Percentiles rank a stretch among this genome's conserved stretches.
Conservation (phyloP, 2,888 invertebrate genomes). For the Monopis laevigella region DNA sequence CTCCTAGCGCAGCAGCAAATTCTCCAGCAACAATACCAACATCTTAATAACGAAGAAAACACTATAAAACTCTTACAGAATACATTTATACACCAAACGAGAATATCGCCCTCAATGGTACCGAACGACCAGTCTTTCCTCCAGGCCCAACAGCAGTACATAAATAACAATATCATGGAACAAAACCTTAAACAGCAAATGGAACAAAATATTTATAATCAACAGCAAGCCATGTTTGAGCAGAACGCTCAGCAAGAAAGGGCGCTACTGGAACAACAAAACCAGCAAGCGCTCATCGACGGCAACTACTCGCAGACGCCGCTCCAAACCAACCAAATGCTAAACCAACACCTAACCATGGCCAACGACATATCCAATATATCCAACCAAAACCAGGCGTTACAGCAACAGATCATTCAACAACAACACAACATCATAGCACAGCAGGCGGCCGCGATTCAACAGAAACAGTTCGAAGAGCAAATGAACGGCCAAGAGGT, state of each 20-base stretch:
- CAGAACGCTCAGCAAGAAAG: constrained; percentile 43
- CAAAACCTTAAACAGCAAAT: constrained; percentile 48
- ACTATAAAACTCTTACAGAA: constrained; percentile 69
- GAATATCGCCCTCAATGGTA: constrained; percentile 44
- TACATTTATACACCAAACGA: constrained; percentile 60
- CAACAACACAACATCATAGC: constrained; percentile 54
- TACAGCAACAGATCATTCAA: constrained; percentile 64
- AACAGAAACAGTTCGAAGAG: constrained; percentile 55
- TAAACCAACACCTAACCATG: constrained; percentile 41
- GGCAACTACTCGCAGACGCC: constrained; percentile 36
- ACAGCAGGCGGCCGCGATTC: constrained; percentile 57
- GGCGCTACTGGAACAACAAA: constrained; percentile 41
- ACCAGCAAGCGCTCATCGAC: constrained; percentile 36
- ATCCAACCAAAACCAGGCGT: constrained; percentile 53
- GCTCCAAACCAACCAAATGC: constrained; percentile 32
- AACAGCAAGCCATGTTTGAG: constrained; percentile 46
- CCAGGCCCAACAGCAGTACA: constrained; percentile 33
- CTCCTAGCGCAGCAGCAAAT: constrained; percentile 56
- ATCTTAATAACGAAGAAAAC: constrained; percentile 55
- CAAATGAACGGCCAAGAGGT: constrained; percentile 43
- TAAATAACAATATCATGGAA: constrained; percentile 26
- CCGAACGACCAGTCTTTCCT: constrained; percentile 35
- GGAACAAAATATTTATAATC: constrained; percentile 57
- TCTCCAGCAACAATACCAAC: constrained; percentile 62
- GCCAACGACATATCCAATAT: constrained; percentile 40